Conservation (phyloP, 2,888 invertebrate species). For the Anodontia alba region DNA sequence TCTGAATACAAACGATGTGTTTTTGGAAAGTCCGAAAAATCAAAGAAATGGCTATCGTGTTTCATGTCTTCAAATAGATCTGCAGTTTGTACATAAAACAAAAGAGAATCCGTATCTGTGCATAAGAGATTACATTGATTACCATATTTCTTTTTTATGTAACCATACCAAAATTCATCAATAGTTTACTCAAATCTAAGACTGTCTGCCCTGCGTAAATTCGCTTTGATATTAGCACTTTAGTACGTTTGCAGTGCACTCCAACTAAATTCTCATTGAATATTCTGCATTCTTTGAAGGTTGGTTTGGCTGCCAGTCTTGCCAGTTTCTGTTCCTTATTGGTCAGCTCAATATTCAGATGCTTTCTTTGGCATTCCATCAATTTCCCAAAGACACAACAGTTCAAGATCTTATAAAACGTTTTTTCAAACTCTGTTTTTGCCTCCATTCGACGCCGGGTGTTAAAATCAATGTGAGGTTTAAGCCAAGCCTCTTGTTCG, state of each 20-base stretch:
- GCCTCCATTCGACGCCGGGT: too few relatives aligned
- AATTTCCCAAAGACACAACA: too few relatives aligned
- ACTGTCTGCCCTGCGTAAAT: not conserved
- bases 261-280: too few relatives aligned
- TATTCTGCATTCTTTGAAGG: not conserved
- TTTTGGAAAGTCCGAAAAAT: conserved; percentile 71
- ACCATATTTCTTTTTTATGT: conserved; percentile 46
- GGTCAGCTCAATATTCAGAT: too few relatives aligned
- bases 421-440: too few relatives aligned
- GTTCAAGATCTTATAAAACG: too few relatives aligned
- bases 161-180: conserved; percentile 82
- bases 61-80: conserved; percentile 51
- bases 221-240: not conserved
- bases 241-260: not conserved
- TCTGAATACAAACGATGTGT: conserved; percentile 61
- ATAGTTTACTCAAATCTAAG: conserved; percentile 83
- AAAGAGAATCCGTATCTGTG: conserved; percentile 55
- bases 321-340: conserved; percentile 70
- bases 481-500: too few relatives aligned
- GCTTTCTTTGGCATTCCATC: too few relatives aligned
- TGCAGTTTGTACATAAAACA: conserved; percentile 35
- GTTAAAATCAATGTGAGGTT: too few relatives aligned
- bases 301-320: conserved; percentile 72
- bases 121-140: conserved; percentile 45
- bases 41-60: not conserved